Evolutionary conservation across 2,888 invertebrate genomes (phyloP), one percentile per base, ranked within the genome.

Genomic region (Meteorus colon): DNA sequence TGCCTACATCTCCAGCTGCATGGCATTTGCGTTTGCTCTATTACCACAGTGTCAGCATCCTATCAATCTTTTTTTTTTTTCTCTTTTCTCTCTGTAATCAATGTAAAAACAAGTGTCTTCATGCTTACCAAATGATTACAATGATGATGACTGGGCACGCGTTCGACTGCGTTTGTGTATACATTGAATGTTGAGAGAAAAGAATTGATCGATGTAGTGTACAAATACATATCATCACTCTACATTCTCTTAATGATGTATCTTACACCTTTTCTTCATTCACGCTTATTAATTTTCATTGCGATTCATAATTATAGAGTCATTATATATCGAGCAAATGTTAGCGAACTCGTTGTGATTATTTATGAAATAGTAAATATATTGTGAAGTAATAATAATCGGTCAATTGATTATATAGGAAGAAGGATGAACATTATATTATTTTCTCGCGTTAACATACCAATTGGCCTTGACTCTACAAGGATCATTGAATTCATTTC

Each of bases 1-100:
- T 78, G 82, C 82, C 80, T 82, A 80, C 66, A 77, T 71, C 63
- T 62, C 51, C 73, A 66, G 27, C 68, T 74, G 51, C 74, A 74
- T 72, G 73, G 71, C 72, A 62, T 37, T 27, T 48, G 45, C 71
- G 41, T 55, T 55, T 73, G 59, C 76, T 68, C 77, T 73, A 70
- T 77, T 70, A 67, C 75, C 78, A 72, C 76, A 63, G n/a, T 62
- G 27, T 55, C 65, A 70, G 55, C 27, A 71, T 37, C 74, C 77
- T 68, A 70, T 60, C 73, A 69, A 71, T 65, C 76, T 67, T 66
- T 75, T 67, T 80, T 65, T 76, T 67, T 66, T 75, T 67, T 80
- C 72, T 76, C 63, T 10, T 62, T 62, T 59, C 4, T 34, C n/a
- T 37, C 29, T 34, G 51, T 29, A 63, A 63, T 71, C n/a, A 31